Evolutionary conservation across 2,888 invertebrate genomes (phyloP), one percentile per base, ranked within the genome.

Genomic region (Spilarctia lutea): DNA sequence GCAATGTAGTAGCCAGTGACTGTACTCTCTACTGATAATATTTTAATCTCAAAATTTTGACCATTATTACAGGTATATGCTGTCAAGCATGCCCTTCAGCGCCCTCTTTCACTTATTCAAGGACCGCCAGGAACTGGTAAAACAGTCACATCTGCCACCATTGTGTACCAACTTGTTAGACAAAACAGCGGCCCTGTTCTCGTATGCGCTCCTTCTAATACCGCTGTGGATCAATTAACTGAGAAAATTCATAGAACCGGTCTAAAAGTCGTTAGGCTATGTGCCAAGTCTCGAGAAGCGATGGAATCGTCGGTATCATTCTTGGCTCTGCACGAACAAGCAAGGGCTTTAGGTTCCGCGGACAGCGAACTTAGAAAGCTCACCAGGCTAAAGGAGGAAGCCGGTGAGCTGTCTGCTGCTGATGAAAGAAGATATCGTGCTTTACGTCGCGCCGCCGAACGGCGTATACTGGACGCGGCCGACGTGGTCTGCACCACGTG

Each of bases 401-500:
- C 99, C 0, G 99, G 99, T 0, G 99, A 99, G 91, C 93, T 99
- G 76, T 99, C 99, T 8, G 98, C 98, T 0, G 98, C 98, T 0
- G 99, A 99, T 92, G 99, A 99, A 91, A 98, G 99, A 81, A 96
- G 99, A 1, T 99, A 99, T 89, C 96, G 99, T 1, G 97, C 98
- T 79, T 92, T 99, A 83, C 99, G 99, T 83, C 98, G 99, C 87
- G 97, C 98, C 45, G 98, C 99, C 16, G 99, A 99, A 90, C 97
- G 98, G 73, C 98, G 99, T 82, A 95, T 99, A 20, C 92, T 99
- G 4, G 99, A 99, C 91, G 99, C 99, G 0, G 99, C 99, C 2
- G 99, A 99, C 92, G 99, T 99, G 0, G 99, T 99, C 74, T 99
- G 99, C 89, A 99, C 99, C 90, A 99, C 99, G 0, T 99, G 99